These are phyloP conservation scores for Pyrocephalus nanus DNA, from an alignment of 2,797 vertebrate genomes.

Conservation along the genomic window DNA sequence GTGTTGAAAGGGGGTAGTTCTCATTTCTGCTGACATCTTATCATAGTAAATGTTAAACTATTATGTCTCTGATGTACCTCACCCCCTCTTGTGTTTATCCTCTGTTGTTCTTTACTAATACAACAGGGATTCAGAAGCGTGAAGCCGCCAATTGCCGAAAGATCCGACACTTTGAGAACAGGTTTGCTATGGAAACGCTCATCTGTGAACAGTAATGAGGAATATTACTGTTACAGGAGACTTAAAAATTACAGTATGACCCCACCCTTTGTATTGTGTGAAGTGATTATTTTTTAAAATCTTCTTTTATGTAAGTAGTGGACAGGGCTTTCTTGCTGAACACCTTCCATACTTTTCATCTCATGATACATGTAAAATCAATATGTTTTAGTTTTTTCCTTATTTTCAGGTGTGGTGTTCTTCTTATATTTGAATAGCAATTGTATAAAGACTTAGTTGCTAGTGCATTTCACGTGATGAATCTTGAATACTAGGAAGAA, in stretches of 20 bases:
- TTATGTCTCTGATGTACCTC: neutral
- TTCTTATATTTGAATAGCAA: conserved; percentile 72
- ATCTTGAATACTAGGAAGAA: conserved; percentile 46
- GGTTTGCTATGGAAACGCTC: conserved; percentile 87
- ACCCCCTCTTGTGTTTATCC: neutral
- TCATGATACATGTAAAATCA: conserved; percentile 74
- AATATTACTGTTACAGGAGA: conserved; percentile 37
- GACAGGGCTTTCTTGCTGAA: conserved; percentile 73
- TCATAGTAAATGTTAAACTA: neutral
- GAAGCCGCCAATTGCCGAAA: conserved; percentile 85
- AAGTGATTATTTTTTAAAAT: conserved; percentile 80
- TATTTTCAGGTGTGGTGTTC: conserved; percentile 76
- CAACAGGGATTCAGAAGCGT: conserved; percentile 93
- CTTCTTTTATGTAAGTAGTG: conserved; percentile 79
- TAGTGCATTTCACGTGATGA: conserved; percentile 68
- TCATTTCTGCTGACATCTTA: neutral
- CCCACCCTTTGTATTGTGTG: conserved; percentile 79
- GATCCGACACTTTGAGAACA: conserved; percentile 92
- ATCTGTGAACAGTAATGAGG: conserved; percentile 86
- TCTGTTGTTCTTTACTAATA: neutral
- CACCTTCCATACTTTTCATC: conserved; percentile 68
- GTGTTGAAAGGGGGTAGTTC: neutral
- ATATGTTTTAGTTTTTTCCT: conserved; percentile 55
- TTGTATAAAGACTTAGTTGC: conserved; percentile 69
- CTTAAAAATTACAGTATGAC: conserved; percentile 61